A percentile compares a stretch with the other conserved stretches of the same genome.
Evolutionary conservation across 2,888 invertebrate species (phyloP).

Genomic region (Anagyrus pseudococci): DNA sequence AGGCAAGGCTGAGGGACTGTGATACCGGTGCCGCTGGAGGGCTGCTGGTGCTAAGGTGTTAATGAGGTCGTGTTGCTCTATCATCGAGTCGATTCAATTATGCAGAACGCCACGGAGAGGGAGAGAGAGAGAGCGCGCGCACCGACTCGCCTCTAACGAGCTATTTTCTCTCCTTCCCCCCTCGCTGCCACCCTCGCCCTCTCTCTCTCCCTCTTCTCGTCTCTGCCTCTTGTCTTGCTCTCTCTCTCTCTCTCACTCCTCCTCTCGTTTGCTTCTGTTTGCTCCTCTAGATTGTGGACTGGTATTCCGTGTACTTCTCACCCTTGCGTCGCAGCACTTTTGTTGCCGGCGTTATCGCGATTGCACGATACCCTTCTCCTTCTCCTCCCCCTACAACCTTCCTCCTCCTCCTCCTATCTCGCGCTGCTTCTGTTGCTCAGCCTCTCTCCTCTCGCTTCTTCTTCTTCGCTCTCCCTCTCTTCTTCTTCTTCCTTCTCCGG

Average conservation of each 20-base stretch:
- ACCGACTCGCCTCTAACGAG: constrained; percentile 35
- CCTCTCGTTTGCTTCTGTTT: no score
- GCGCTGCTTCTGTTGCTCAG: not conserved
- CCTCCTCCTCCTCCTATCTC: constrained; percentile 6
- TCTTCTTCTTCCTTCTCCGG: no score
- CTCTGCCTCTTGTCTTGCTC: constrained; percentile 50
- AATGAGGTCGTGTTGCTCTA: constrained; percentile 62
- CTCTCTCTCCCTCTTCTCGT: constrained; percentile 20
- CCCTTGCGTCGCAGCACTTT: not conserved
- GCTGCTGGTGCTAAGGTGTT: constrained; percentile 51
- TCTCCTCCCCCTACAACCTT: constrained; percentile 6
- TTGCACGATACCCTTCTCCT: constrained; percentile 43
- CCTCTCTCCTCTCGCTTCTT: constrained; percentile 19
- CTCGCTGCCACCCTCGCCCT: constrained; percentile 45
- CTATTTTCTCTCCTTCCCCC: constrained; percentile 46
- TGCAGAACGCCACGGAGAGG: constrained; percentile 53
- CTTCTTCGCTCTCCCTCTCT: constrained; percentile 10
- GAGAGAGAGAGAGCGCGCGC: no score
- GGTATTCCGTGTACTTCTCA: constrained; percentile 14
- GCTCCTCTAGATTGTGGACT: not conserved
- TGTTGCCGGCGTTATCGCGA: constrained; percentile 15
- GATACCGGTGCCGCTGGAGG: constrained; percentile 45
- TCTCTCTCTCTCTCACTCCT: constrained; percentile 41
- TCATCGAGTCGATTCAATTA: constrained; percentile 58
- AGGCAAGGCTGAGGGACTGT: not conserved